Evolutionary conservation across 2,888 invertebrate species (phyloP).

Genomic region (Agriopis marginaria): DNA sequence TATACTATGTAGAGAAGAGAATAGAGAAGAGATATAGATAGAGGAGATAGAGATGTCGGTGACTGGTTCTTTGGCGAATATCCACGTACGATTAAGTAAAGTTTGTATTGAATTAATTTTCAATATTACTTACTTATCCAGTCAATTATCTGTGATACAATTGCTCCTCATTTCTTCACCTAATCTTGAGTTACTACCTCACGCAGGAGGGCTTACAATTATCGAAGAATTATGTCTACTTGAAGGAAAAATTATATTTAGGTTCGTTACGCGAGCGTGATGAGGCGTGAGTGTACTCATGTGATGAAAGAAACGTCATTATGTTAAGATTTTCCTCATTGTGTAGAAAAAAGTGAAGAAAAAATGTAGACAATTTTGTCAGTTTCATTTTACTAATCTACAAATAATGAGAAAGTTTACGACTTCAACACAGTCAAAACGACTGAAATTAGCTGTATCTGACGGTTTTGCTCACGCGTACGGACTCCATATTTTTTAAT

Average conservation of each 20-base stretch:
- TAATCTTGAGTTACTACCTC: conserved; percentile 14
- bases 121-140: not conserved
- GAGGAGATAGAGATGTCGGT: too few relatives aligned
- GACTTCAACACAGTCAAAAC: too few relatives aligned
- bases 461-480: too few relatives aligned
- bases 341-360: not conserved
- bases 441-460: too few relatives aligned
- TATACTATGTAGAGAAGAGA: too few relatives aligned
- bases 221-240: conserved; percentile 6
- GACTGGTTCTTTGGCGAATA: too few relatives aligned
- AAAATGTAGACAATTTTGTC: too few relatives aligned
- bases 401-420: too few relatives aligned
- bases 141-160: not conserved
- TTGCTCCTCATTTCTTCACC: not conserved
- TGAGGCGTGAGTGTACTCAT: not conserved
- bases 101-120: not conserved
- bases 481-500: too few relatives aligned
- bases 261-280: conserved; percentile 1
- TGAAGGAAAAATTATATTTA: conserved; percentile 5
- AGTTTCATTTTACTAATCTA: too few relatives aligned
- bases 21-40: too few relatives aligned
- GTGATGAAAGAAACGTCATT: not conserved
- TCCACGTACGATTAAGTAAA: not conserved
- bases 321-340: not conserved
- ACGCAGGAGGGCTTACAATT: conserved; percentile 18